Percentiles rank a stretch among this genome's conserved stretches.
phyloP scores from a whole-genome alignment of 2,797 vertebrate species.

The Agapornis canus region DNA sequence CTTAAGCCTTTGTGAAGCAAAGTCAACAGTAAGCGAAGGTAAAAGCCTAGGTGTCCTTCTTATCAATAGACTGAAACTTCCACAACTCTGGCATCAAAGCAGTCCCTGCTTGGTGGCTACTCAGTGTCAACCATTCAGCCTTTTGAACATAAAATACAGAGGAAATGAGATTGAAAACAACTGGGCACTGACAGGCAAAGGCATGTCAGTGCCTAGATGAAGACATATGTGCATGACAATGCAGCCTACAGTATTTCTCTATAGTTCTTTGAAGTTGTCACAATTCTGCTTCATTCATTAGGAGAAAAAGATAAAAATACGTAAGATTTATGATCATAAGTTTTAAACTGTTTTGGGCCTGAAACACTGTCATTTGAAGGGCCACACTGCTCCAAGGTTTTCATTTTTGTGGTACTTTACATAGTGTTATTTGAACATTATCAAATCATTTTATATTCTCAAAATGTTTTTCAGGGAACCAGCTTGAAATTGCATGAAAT shows the following conservation, averaged over 20 bases:
- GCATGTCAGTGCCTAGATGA: neutral
- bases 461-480: conserved; percentile 16
- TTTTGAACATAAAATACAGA: neutral
- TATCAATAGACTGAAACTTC: neutral
- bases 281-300: neutral
- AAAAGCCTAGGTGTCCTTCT: neutral
- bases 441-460: neutral
- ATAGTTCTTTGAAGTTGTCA: neutral
- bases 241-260: neutral
- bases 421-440: neutral
- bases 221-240: rapidly evolving
- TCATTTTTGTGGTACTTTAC: neutral
- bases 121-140: neutral
- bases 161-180: neutral
- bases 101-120: neutral
- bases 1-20: neutral
- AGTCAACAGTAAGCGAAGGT: neutral
- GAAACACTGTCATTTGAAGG: neutral
- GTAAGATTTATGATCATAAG: neutral
- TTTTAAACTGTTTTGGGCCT: neutral
- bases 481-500: neutral
- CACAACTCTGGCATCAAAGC: neutral
- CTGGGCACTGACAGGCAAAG: neutral
- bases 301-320: neutral
- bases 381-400: neutral